Percentiles rank a stretch among this genome's conserved stretches.
These are phyloP conservation scores for Edolisoma coerulescens DNA, from an alignment of 2,113 vertebrate genomes.

Conservation along the genomic window DNA sequence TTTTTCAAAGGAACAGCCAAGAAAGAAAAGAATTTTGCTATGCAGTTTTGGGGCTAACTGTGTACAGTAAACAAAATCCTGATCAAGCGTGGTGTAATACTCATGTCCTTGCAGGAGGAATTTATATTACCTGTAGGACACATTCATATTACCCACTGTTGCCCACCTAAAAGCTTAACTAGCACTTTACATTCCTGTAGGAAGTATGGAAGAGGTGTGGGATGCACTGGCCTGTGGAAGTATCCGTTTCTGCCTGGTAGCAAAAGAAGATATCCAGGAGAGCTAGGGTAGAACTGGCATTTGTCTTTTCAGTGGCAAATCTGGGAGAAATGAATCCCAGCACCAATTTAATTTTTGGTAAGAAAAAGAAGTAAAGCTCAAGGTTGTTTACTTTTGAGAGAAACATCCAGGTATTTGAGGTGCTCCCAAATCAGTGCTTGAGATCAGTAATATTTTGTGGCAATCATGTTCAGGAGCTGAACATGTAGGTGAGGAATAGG, in stretches of 20 bases:
- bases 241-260: not conserved
- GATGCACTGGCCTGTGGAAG: not conserved
- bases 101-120: not conserved
- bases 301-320: not conserved
- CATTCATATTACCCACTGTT: not conserved
- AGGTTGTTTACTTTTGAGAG: not conserved
- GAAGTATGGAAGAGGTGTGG: not conserved
- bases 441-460: not conserved
- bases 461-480: not conserved
- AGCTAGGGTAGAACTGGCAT: not conserved
- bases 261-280: not conserved
- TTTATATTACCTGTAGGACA: not conserved
- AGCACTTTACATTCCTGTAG: not conserved
- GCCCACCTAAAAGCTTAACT: not conserved
- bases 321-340: not conserved
- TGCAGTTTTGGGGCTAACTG: not conserved
- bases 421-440: not conserved
- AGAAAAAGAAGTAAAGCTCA: not conserved
- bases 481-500: not conserved
- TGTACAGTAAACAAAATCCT: not conserved
- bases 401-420: not conserved
- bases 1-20: not conserved
- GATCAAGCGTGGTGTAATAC: not conserved
- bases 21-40: not conserved
- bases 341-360: not conserved